These are phyloP conservation scores for Eupithecia tripunctaria DNA, from an alignment of 2,888 invertebrate genomes.

Conservation along the genomic window DNA sequence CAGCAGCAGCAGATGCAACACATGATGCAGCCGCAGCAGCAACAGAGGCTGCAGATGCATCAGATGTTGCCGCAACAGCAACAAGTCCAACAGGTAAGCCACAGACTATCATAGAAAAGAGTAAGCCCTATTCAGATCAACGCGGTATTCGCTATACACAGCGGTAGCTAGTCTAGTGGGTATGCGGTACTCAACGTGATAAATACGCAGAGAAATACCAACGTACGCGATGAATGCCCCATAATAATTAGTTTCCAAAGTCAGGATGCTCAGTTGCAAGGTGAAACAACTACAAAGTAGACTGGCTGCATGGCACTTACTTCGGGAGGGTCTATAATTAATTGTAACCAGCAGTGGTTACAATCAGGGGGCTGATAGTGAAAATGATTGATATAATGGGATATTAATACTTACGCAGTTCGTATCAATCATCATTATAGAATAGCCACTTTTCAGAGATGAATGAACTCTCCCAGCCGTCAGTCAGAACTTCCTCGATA, in stretches of 20 bases:
- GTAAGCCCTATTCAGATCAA: not conserved
- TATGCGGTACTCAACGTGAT: not conserved
- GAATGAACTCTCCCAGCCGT: not conserved
- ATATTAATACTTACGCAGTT: too few species aligned
- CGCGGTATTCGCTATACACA: not conserved
- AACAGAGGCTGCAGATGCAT: conserved; percentile 83
- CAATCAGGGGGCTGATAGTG: not conserved
- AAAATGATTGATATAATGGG: not conserved
- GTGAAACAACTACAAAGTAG: too few species aligned
- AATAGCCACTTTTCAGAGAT: not conserved
- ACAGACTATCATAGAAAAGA: not conserved
- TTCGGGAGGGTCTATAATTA: not conserved
- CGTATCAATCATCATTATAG: not conserved
- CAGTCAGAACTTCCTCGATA: not conserved
- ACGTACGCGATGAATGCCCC: too few species aligned
- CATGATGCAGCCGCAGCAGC: conserved; percentile 86
- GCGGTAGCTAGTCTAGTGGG: not conserved
- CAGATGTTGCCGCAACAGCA: conserved; percentile 84
- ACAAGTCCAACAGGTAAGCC: conserved; percentile 68
- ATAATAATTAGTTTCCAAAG: too few species aligned
- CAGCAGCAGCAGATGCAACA: conserved; percentile 81
- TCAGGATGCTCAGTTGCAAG: too few species aligned
- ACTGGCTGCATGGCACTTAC: not conserved
- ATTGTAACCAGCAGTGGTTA: not conserved
- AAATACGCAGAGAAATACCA: too few species aligned